Conservation (phyloP, 2,113 vertebrate species). For the Hemiprocne comata region DNA sequence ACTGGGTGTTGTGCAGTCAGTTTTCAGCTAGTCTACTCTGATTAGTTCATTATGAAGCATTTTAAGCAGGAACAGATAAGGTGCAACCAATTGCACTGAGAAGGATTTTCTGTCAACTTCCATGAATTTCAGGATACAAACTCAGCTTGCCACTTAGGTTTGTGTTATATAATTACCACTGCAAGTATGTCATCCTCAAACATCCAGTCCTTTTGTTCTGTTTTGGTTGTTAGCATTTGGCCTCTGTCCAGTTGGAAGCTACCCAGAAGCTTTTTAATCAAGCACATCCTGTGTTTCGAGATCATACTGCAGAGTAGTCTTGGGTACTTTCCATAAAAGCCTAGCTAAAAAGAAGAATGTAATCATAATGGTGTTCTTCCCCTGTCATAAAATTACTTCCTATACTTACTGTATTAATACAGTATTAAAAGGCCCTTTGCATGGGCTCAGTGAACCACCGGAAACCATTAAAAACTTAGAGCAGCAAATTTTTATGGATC, state of each 20-base stretch:
- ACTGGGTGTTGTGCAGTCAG: background rate
- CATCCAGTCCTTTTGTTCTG: slow-evolving; percentile 57
- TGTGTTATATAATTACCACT: slow-evolving; percentile 50
- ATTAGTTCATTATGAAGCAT: slow-evolving; percentile 20
- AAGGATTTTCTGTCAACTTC: slow-evolving; percentile 59
- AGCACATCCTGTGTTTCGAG: slow-evolving; percentile 65
- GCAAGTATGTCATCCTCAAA: slow-evolving; percentile 42
- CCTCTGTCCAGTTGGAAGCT: slow-evolving; percentile 58
- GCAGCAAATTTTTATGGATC: slow-evolving; percentile 22
- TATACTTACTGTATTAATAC: slow-evolving; percentile 56
- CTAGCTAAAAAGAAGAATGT: slow-evolving; percentile 54
- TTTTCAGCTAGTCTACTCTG: slow-evolving; percentile 10
- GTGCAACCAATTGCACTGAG: slow-evolving; percentile 6
- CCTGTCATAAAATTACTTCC: slow-evolving; percentile 57
- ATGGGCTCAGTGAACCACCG: slow-evolving; percentile 20
- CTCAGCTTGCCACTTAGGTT: slow-evolving; percentile 23
- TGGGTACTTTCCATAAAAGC: slow-evolving; percentile 67
- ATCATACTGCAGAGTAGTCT: slow-evolving; percentile 31
- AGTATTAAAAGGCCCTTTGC: slow-evolving; percentile 55
- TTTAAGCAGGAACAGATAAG: slow-evolving; percentile 37
- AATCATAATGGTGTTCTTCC: slow-evolving; percentile 60
- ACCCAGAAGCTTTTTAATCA: slow-evolving; percentile 65
- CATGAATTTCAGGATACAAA: background rate
- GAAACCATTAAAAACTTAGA: slow-evolving; percentile 33
- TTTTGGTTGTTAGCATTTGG: slow-evolving; percentile 60